A percentile compares a stretch with the other conserved stretches of the same genome.
These are phyloP conservation scores for Beroe forskalii DNA, from an alignment of 37 sponge, comb jelly and placozoan genomes.

Conservation along the genomic window DNA sequence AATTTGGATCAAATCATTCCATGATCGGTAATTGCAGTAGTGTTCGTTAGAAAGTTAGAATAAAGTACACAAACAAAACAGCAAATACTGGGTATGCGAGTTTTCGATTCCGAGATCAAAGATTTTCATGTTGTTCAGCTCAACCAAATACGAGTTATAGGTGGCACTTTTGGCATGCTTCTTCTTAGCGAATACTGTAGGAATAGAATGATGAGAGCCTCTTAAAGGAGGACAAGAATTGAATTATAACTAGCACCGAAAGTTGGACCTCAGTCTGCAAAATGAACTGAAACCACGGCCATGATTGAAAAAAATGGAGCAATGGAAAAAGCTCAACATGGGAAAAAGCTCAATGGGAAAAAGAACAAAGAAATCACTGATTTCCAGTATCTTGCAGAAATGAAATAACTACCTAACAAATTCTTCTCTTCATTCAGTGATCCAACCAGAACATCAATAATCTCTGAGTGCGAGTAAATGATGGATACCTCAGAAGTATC, in stretches of 20 bases:
- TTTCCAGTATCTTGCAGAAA: no score
- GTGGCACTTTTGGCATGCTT: neutral
- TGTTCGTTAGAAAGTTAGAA: no score
- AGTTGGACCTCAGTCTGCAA: no score
- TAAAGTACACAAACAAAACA: neutral
- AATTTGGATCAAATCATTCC: neutral
- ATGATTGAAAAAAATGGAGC: no score
- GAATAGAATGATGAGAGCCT: neutral
- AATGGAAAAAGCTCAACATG: no score
- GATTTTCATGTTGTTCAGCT: neutral
- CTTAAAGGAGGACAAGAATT: no score
- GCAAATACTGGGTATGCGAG: neutral
- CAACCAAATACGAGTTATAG: constrained; percentile 30
- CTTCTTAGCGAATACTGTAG: constrained; percentile 6
- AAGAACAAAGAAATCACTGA: no score
- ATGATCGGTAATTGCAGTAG: no score
- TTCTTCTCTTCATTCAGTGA: constrained; percentile 26
- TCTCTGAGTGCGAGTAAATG: neutral
- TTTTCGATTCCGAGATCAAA: constrained; percentile 42
- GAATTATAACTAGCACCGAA: no score
- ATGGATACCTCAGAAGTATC: neutral
- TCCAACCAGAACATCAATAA: constrained; percentile 24
- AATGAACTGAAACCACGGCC: no score
- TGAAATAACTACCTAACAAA: neutral
- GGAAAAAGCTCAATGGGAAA: no score